These are phyloP conservation scores for Hemicentrotus pulcherrimus DNA, from an alignment of 35 echinoderm and acorn worm genomes.

Conservation along the genomic window DNA sequence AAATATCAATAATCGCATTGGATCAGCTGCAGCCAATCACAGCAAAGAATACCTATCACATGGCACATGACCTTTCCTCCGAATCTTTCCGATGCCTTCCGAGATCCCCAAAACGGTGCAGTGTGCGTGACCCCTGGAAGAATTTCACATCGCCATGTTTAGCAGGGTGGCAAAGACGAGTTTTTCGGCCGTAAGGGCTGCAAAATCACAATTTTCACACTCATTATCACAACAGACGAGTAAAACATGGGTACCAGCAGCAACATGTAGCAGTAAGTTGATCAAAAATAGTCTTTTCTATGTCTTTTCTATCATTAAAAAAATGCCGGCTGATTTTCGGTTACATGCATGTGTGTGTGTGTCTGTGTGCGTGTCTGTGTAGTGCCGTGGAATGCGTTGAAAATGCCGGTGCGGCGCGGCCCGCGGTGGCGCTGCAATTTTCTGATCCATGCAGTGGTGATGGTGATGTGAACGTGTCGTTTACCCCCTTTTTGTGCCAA, in stretches of 20 bases:
- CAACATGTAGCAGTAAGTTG: slow-evolving; percentile 57
- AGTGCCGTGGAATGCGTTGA: not conserved
- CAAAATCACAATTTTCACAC: slow-evolving; percentile 67
- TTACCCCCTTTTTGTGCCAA: too few species aligned
- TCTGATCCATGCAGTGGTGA: too few species aligned
- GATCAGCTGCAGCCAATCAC: slow-evolving; percentile 58
- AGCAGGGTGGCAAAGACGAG: slow-evolving; percentile 71
- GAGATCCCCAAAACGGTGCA: not conserved
- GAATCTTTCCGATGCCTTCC: slow-evolving; percentile 45
- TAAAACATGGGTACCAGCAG: slow-evolving; percentile 75
- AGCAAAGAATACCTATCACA: not conserved
- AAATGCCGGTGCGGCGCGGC: not conserved
- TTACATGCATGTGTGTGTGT: not conserved
- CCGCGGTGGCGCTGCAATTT: too few species aligned
- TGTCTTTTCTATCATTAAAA: not conserved
- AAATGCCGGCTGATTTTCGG: not conserved
- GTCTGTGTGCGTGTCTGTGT: not conserved
- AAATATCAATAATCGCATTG: slow-evolving; percentile 49
- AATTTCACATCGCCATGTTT: slow-evolving; percentile 70
- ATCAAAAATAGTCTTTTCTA: not conserved
- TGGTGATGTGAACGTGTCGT: too few species aligned
- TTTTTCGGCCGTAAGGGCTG: slow-evolving; percentile 78
- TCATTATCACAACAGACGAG: slow-evolving; percentile 68
- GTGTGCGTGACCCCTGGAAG: slow-evolving; percentile 22
- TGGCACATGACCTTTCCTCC: slow-evolving; percentile 50